Base-by-base conservation (phyloP, 2,888 invertebrate genomes). In the Hirtodrosophila alboralis region DNA sequence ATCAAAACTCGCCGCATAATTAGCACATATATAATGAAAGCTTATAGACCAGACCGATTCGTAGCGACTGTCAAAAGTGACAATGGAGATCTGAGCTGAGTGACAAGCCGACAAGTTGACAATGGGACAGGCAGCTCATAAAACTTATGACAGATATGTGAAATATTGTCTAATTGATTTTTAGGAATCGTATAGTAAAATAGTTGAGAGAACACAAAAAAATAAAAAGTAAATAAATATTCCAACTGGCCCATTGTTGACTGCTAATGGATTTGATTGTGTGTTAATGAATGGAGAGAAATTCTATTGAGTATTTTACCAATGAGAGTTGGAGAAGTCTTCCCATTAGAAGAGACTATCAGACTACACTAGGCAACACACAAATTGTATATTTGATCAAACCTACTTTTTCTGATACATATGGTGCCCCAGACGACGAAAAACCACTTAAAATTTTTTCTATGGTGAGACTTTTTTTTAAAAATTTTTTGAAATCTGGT, bases 181-280 rank as follows among this genome's bases (percentile, higher is more conserved):
- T 76, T 58, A 16, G 56, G 44, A 56, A 60, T 28, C 34, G 33
- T 31, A 52, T 58, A 33, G 54, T 48, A 31, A 57, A 52, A 43
- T 4, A 48, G 45, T 21, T 12, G 13, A 41, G 30, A 49, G 37
- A 52, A 41, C 26, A 51, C 4, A 16, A 36, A 41, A 33, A n/a
- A n/a, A n/a, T n/a, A n/a, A n/a, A n/a, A n/a, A n/a, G n/a, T n/a
- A n/a, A n/a, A n/a, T n/a, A n/a, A n/a, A n/a, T n/a, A 68, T 27
- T 16, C 52, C 71, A 67, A 59, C 64, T 69, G 51, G n/a, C 5
- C 51, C 47, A 61, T 75, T 75, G 75, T 79, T 52, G 53, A 12
- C 63, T 21, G 43, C 83, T 80, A 80, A 80, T 80, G 79, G 79
- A 79, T 74, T 79, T 80, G 83, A 80, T 80, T 80, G 79, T 80